Conservation (phyloP, 2,888 invertebrate species). For the Allygus modestus region DNA sequence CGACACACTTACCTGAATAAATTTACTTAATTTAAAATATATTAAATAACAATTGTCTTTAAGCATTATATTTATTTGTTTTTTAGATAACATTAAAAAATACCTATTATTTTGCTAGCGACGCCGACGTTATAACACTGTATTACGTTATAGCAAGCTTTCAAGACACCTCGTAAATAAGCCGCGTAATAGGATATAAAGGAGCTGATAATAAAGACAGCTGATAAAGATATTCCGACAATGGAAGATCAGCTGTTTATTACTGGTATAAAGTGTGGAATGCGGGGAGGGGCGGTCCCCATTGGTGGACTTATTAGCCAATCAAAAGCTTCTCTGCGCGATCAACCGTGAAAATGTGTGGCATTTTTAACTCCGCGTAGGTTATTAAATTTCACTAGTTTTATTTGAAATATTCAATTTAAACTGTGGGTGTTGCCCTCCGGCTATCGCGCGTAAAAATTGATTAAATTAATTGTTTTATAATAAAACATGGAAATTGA, state of each 20-base stretch:
- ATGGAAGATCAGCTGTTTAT: slow-evolving; percentile 58
- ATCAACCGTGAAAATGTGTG: slow-evolving; percentile 56
- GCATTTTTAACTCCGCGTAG: slow-evolving; percentile 50
- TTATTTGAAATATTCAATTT: slow-evolving; percentile 32
- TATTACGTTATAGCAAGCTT: neutral
- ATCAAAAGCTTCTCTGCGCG: slow-evolving; percentile 57
- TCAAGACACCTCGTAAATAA: slow-evolving; percentile 35
- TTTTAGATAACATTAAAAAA: too few relatives aligned
- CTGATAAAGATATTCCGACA: slow-evolving; percentile 57
- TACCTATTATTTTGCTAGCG: neutral
- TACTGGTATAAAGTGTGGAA: slow-evolving; percentile 48
- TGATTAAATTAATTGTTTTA: neutral
- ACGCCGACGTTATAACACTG: neutral
- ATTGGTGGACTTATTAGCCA: slow-evolving; percentile 58
- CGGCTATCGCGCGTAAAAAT: neutral
- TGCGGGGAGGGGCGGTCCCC: slow-evolving; percentile 40
- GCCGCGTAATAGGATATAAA: slow-evolving; percentile 37
- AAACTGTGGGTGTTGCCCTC: slow-evolving; percentile 9
- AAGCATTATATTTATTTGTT: too few relatives aligned
- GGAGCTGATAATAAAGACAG: slow-evolving; percentile 55
- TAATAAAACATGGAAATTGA: neutral
- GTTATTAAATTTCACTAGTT: slow-evolving; percentile 40
- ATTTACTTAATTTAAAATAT: too few relatives aligned
- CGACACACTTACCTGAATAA: too few relatives aligned
- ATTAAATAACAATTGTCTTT: too few relatives aligned